Conservation (phyloP, 2,797 vertebrate genomes). For the Squalus acanthias region DNA sequence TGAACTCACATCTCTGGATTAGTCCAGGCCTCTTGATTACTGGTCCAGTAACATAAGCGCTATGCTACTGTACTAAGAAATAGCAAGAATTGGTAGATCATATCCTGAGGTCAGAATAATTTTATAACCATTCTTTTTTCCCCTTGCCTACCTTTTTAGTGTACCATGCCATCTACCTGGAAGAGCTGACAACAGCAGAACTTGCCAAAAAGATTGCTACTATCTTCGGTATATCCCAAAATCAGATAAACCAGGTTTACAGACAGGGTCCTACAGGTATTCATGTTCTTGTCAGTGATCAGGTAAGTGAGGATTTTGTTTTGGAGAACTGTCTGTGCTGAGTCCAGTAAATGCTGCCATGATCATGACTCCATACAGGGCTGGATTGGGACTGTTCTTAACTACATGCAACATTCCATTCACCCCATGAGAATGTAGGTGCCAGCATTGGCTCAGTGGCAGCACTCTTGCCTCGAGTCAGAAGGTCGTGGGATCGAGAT, state of each 20-base stretch:
- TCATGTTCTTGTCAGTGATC: slow-evolving; percentile 84
- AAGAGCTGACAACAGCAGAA: slow-evolving; percentile 84
- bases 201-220: slow-evolving; percentile 81
- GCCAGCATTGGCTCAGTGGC: background rate
- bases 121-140: background rate
- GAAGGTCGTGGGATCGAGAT: background rate
- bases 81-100: background rate
- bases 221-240: slow-evolving; percentile 79
- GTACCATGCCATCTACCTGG: slow-evolving; percentile 86
- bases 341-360: background rate
- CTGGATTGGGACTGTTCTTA: background rate
- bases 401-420: background rate
- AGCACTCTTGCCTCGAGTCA: background rate
- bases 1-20: background rate
- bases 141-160: slow-evolving; percentile 53
- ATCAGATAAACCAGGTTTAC: slow-evolving; percentile 86
- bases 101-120: background rate
- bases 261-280: slow-evolving; percentile 87
- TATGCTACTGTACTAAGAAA: background rate
- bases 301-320: slow-evolving; percentile 59
- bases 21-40: background rate
- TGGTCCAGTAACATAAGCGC: background rate
- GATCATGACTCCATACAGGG: background rate
- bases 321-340: background rate
- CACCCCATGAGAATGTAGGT: background rate